Conservation (phyloP, 2,797 vertebrate species). For the Coregonus ussuriensis region DNA sequence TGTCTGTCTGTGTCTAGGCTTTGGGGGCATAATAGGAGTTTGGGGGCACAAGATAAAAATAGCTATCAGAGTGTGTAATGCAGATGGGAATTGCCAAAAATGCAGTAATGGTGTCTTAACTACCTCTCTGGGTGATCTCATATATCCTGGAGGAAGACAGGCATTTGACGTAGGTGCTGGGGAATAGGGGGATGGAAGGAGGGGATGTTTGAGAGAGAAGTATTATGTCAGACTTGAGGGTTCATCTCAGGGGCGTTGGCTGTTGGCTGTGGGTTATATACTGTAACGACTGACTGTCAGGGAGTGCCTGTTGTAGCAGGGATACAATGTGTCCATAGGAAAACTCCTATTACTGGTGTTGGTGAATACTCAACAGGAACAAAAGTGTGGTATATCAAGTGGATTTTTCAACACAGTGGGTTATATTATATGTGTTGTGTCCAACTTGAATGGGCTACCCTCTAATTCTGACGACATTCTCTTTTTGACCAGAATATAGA, state of each 20-base stretch:
- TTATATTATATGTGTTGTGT: too few species aligned
- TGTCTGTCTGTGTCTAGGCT: slow-evolving; percentile 2
- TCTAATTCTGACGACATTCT: too few species aligned
- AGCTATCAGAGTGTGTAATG: slow-evolving; percentile 22
- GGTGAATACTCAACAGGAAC: too few species aligned
- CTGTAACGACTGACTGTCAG: background rate
- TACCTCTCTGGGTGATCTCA: slow-evolving; percentile 12
- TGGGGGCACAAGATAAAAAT: slow-evolving; percentile 23
- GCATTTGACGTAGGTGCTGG: background rate
- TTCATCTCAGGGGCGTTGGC: slow-evolving; percentile 30
- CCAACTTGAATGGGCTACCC: too few species aligned
- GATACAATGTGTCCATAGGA: too few species aligned
- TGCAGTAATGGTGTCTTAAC: slow-evolving; percentile 9
- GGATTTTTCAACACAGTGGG: too few species aligned
- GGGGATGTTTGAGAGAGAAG: slow-evolving; percentile 15
- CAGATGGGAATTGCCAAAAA: slow-evolving; percentile 17
- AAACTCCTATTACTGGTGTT: too few species aligned
- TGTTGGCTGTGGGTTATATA: background rate
- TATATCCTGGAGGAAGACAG: slow-evolving; percentile 6
- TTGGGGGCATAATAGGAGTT: slow-evolving; percentile 10
- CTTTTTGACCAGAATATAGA: too few species aligned
- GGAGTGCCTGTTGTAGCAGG: too few species aligned
- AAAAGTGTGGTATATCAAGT: too few species aligned
- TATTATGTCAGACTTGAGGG: slow-evolving; percentile 42
- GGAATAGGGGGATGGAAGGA: background rate